Conservation (phyloP, 1,140 invertebrate genomes). For the Hyphantria cunea region DNA sequence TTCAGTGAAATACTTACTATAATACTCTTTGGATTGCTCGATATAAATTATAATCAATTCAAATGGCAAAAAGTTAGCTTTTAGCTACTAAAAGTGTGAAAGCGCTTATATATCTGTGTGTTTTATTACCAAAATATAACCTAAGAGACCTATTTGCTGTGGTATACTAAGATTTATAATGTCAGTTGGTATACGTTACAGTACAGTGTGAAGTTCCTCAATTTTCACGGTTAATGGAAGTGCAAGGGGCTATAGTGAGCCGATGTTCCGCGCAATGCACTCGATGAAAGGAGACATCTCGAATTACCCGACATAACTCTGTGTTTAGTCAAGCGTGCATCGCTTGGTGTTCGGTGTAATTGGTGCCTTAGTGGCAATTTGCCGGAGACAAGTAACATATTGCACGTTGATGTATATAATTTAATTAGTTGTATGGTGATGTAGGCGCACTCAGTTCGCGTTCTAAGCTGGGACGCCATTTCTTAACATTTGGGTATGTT, state of each 20-base stretch:
- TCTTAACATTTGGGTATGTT: too few species aligned
- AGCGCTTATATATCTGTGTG: too few species aligned
- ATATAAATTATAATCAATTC: too few species aligned
- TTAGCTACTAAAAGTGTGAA: too few species aligned
- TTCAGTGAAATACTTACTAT: too few species aligned
- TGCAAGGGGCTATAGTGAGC: slow-evolving; percentile 20
- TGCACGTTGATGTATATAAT: slow-evolving; percentile 26
- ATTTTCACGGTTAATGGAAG: slow-evolving; percentile 30
- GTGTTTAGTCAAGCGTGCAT: slow-evolving; percentile 43
- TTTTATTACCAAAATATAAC: too few species aligned
- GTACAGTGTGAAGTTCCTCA: slow-evolving; percentile 12
- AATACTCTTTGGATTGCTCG: too few species aligned
- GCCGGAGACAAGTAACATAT: slow-evolving; percentile 27
- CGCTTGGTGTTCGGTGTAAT: slow-evolving; percentile 47
- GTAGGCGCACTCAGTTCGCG: slow-evolving; percentile 3
- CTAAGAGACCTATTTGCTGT: too few species aligned
- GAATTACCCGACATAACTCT: slow-evolving; percentile 43
- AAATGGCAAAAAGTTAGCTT: too few species aligned
- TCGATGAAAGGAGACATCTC: slow-evolving; percentile 45
- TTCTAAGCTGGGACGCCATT: background rate
- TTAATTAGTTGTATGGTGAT: slow-evolving; percentile 24
- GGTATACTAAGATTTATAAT: slow-evolving; percentile 9
- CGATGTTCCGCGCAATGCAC: slow-evolving; percentile 36
- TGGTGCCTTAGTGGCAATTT: slow-evolving; percentile 55
- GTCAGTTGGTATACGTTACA: slow-evolving; percentile 7